Evolutionary conservation across 2,797 vertebrate species (phyloP), one percentile per base, ranked within the genome.

Genomic region (Tenualosa thibaudeaui): DNA sequence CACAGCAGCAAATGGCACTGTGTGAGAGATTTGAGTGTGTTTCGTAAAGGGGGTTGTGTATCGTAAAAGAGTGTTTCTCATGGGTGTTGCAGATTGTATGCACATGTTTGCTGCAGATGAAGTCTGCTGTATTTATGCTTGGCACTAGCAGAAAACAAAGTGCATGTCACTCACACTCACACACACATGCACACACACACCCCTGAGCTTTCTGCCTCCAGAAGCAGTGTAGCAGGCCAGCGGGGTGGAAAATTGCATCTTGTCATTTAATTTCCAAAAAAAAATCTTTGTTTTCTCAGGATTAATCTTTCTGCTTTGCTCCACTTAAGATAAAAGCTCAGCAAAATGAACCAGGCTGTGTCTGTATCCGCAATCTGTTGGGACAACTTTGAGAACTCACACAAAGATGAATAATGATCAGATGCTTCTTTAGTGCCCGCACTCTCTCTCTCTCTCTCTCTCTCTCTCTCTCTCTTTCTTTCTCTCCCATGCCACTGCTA

Each of bases 211-310:
- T 90, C 88, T 90, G 88, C 92, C 92, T 95, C 94, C 95, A 94
- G 95, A 95, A 93, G 92, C 93, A 94, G 93, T 95, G 96, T 95
- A 95, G 93, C 95, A 96, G 95, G 93, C 93, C 96, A 94, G 96
- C 93, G 95, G 96, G 95, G 96, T 96, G 96, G 96, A 97, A 98
- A 98, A 98, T 98, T 98, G 96, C 94, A 94, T 97, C 94, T 93
- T 98, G 96, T 97, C 97, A 96, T 97, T 97, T 97, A 96, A 96
- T 97, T 96, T 94, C 94, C 95, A 75, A 86, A 86, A 89, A 89
- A 88, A 89, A 90, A 95, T 96, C 95, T 96, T 97, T 97, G 96
- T 97, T 97, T 98, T 97, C 95, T 96, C 96, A 97, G 95, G 95
- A 97, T 97, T 97, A 97, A 97, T 97, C 96, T 97, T 94, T 96